Evolutionary conservation across 2,113 vertebrate genomes (phyloP).

Genomic region (Microtus richardsoni): DNA sequence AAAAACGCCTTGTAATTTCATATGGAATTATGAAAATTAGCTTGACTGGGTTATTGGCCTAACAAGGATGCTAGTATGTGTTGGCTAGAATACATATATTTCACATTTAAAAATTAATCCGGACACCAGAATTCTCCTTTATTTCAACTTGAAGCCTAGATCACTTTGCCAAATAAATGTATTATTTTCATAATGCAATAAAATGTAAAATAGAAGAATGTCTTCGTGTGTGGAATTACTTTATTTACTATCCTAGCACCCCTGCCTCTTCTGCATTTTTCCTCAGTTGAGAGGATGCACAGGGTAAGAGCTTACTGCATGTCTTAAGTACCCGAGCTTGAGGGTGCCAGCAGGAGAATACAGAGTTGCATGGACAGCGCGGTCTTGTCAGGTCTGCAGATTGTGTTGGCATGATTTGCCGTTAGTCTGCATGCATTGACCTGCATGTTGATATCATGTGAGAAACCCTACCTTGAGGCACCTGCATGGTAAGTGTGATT

Average conservation of each 20-base stretch:
- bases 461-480: neutral
- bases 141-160: constrained; percentile 79
- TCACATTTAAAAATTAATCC: constrained; percentile 71
- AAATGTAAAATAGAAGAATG: constrained; percentile 78
- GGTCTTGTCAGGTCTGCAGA: neutral
- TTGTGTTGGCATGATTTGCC: neutral
- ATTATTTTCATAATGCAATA: constrained; percentile 84
- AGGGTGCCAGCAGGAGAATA: neutral
- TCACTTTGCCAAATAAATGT: constrained; percentile 83
- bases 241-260: constrained; percentile 55
- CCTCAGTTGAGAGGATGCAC: neutral
- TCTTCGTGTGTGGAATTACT: constrained; percentile 72
- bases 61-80: constrained; percentile 76
- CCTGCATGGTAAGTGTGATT: neutral
- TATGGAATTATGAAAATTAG: constrained; percentile 76
- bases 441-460: neutral
- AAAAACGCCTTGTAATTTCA: constrained; percentile 73
- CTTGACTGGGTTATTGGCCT: constrained; percentile 69
- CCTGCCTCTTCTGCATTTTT: neutral
- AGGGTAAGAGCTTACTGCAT: neutral
- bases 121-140: constrained; percentile 71
- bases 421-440: neutral
- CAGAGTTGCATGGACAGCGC: neutral
- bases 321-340: neutral
- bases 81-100: constrained; percentile 77